A percentile compares a stretch with the other conserved stretches of the same genome.
phyloP scores from a whole-genome alignment of 2,113 vertebrate species.

The Megalops atlanticus region DNA sequence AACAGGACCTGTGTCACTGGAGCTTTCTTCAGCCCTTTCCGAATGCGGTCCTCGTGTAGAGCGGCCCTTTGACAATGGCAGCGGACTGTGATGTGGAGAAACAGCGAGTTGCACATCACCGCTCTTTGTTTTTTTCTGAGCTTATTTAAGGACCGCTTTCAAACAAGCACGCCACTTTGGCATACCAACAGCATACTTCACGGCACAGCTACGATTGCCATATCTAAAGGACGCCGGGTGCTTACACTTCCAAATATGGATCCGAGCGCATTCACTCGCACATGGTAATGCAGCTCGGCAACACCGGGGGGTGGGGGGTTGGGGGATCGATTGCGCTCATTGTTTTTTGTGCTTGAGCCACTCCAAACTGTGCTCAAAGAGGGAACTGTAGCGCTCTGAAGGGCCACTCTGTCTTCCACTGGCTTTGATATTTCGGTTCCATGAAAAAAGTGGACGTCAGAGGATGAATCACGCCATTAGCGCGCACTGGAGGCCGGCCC shows the following conservation, averaged over 20 bases:
- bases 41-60: slow-evolving; percentile 33
- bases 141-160: slow-evolving; percentile 37
- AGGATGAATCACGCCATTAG: neutral
- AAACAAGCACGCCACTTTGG: slow-evolving; percentile 34
- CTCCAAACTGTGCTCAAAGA: neutral
- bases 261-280: slow-evolving; percentile 30
- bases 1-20: no score
- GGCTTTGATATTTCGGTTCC: neutral
- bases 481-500: neutral
- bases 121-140: slow-evolving; percentile 27
- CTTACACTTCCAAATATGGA: slow-evolving; percentile 31
- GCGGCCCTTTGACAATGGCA: slow-evolving; percentile 35
- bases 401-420: slow-evolving; percentile 2
- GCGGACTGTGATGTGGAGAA: slow-evolving; percentile 3
- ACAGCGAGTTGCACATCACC: slow-evolving; percentile 35
- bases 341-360: slow-evolving; percentile 4
- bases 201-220: slow-evolving; percentile 30
- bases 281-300: slow-evolving; percentile 16
- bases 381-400: neutral
- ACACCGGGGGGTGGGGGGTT: slow-evolving; percentile 26
- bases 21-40: neutral
- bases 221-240: slow-evolving; percentile 38
- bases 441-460: neutral
- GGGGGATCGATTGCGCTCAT: slow-evolving; percentile 11
- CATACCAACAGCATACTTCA: slow-evolving; percentile 30